Evolutionary conservation across 2,888 invertebrate genomes (phyloP).

Genomic region (Furcula furcula): DNA sequence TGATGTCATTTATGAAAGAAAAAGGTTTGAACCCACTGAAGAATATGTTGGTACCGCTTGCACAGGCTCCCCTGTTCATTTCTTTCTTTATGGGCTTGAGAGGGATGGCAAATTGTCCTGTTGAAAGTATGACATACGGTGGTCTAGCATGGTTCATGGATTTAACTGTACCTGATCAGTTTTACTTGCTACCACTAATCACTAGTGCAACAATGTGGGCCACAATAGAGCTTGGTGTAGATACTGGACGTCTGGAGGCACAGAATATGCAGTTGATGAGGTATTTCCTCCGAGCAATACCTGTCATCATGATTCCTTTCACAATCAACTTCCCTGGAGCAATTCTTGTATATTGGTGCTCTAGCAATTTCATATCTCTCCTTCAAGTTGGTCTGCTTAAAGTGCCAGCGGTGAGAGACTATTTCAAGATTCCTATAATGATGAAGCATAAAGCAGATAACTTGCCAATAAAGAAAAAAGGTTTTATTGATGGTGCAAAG

Average conservation of each 20-base stretch:
- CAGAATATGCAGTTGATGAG: conserved; percentile 87
- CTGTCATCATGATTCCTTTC: conserved; percentile 91
- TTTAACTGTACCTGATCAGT: conserved; percentile 95
- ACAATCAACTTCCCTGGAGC: conserved; percentile 94
- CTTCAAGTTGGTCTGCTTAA: conserved; percentile 89
- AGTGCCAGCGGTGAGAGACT: conserved; percentile 87
- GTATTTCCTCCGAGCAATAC: conserved; percentile 88
- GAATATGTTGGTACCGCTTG: conserved; percentile 88
- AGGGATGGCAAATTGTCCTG: conserved; percentile 94
- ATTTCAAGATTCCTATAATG: conserved; percentile 87
- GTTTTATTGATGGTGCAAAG: conserved; percentile 89
- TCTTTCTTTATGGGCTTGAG: conserved; percentile 95
- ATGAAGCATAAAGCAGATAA: conserved; percentile 79
- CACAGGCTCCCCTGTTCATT: conserved; percentile 94
- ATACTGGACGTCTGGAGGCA: conserved; percentile 84
- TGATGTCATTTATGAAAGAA: conserved; percentile 91
- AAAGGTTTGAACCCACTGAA: conserved; percentile 91
- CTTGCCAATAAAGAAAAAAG: conserved; percentile 86
- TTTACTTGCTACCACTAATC: conserved; percentile 91
- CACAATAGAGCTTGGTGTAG: conserved; percentile 92
- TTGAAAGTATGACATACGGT: conserved; percentile 93
- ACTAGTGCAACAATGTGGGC: conserved; percentile 91
- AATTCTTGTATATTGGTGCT: conserved; percentile 94
- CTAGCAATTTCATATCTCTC: conserved; percentile 92
- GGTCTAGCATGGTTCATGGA: conserved; percentile 97